These are phyloP conservation scores for Chrysomallon squamiferum DNA, from an alignment of 1,140 invertebrate genomes.

Conservation along the genomic window DNA sequence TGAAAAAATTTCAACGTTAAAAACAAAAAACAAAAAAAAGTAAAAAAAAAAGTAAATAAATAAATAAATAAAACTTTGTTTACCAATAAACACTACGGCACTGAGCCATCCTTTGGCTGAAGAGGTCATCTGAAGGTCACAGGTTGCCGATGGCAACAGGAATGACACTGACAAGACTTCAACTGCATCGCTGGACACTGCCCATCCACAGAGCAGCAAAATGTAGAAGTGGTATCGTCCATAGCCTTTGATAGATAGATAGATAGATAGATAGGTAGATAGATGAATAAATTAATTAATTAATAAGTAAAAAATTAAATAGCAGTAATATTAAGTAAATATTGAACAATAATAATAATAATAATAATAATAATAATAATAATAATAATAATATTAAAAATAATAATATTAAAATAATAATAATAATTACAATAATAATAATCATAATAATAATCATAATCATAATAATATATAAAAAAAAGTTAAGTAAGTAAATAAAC, in stretches of 20 bases:
- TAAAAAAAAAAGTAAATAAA: too few relatives aligned
- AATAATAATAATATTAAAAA: background rate
- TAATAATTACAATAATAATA: background rate
- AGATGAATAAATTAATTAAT: background rate
- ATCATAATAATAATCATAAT: too few relatives aligned
- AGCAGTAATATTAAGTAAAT: background rate
- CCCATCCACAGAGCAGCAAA: slow-evolving; percentile 85
- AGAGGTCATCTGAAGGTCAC: slow-evolving; percentile 86
- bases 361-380: background rate
- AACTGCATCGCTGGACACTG: slow-evolving; percentile 94
- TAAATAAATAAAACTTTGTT: too few relatives aligned
- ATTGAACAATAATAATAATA: background rate
- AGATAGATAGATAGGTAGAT: too few relatives aligned
- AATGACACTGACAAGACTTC: slow-evolving; percentile 88
- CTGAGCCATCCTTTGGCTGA: slow-evolving; percentile 81
- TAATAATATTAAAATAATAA: background rate
- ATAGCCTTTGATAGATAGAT: slow-evolving; percentile 73
- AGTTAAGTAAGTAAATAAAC: too few relatives aligned
- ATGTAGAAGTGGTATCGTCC: slow-evolving; percentile 90
- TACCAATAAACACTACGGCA: slow-evolving; percentile 67
- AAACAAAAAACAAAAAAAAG: too few relatives aligned
- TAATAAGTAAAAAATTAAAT: background rate
- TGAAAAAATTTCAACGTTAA: too few relatives aligned
- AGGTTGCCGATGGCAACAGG: slow-evolving; percentile 89
- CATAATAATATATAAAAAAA: too few relatives aligned